These are phyloP conservation scores for Anthopleura sola DNA, from an alignment of 64 coral and sea anemone species.

Conservation along the genomic window DNA sequence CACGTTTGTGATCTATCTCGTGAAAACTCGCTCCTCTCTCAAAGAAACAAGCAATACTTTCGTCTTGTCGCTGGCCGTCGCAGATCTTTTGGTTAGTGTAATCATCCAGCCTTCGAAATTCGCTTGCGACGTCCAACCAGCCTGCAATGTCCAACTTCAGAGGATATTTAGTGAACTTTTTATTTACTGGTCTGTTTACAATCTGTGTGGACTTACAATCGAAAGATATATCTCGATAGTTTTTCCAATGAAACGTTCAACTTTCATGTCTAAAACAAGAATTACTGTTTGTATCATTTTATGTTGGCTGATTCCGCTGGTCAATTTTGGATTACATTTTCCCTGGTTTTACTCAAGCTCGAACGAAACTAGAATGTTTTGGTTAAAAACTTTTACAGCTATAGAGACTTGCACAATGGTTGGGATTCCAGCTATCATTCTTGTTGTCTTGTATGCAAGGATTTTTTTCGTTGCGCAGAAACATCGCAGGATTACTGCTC, in stretches of 20 bases:
- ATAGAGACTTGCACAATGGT: slow-evolving; percentile 38
- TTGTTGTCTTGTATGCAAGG: slow-evolving; percentile 30
- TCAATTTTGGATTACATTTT: slow-evolving; percentile 12
- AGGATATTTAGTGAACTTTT: slow-evolving; percentile 19
- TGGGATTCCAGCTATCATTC: slow-evolving; percentile 21
- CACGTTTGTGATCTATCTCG: slow-evolving; percentile 34
- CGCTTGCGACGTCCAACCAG: slow-evolving; percentile 25
- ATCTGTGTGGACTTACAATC: slow-evolving; percentile 28
- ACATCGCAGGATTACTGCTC: neutral
- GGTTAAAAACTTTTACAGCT: slow-evolving; percentile 6
- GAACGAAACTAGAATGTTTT: neutral
- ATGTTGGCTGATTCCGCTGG: slow-evolving; percentile 21
- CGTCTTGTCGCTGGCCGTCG: slow-evolving; percentile 48
- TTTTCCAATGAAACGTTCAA: slow-evolving; percentile 27
- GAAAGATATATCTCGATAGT: slow-evolving; percentile 22
- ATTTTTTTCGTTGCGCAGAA: slow-evolving; percentile 27
- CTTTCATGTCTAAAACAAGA: slow-evolving; percentile 22
- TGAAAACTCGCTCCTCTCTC: slow-evolving; percentile 38
- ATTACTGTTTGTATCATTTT: neutral
- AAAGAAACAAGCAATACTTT: slow-evolving; percentile 47
- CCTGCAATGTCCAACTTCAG: slow-evolving; percentile 6
- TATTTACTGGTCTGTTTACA: slow-evolving; percentile 42
- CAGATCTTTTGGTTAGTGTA: slow-evolving; percentile 34
- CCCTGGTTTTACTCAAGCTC: slow-evolving; percentile 2
- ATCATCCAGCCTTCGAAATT: slow-evolving; percentile 24